Conservation (phyloP, 2,888 invertebrate species). For the Gnatocerus cornutus region DNA sequence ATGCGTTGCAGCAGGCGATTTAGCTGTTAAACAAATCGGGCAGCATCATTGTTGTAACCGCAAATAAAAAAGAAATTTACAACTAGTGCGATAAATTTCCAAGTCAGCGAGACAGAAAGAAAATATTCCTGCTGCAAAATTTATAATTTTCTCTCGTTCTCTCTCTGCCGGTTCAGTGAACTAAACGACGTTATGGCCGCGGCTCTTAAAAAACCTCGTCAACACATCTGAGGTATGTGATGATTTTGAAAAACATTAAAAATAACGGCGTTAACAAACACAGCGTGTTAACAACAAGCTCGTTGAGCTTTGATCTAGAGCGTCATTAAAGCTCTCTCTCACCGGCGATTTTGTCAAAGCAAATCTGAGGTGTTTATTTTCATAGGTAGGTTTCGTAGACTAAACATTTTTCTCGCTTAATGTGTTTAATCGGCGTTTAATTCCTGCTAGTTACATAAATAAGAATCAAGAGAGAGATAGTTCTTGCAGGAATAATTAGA, state of each 20-base stretch:
- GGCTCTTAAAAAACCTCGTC: not conserved
- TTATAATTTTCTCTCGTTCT: too few relatives aligned
- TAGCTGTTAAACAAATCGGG: too few relatives aligned
- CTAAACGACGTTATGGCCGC: too few relatives aligned
- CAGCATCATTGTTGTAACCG: too few relatives aligned
- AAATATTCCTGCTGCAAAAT: too few relatives aligned
- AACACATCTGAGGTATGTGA: not conserved
- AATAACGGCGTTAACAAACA: slow-evolving; percentile 11
- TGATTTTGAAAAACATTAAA: slow-evolving; percentile 16
- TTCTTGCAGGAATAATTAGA: slow-evolving; percentile 18
- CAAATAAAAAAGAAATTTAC: too few relatives aligned
- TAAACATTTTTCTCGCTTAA: slow-evolving; percentile 40
- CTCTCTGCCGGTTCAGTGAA: too few relatives aligned
- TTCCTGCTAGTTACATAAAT: slow-evolving; percentile 24
- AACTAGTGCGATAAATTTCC: too few relatives aligned
- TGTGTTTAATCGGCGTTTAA: slow-evolving; percentile 25
- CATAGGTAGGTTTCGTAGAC: slow-evolving; percentile 25
- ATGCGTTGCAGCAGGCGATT: too few relatives aligned
- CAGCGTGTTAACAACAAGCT: not conserved
- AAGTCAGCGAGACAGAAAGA: too few relatives aligned
- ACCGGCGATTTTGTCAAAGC: slow-evolving; percentile 38
- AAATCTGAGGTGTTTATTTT: slow-evolving; percentile 38
- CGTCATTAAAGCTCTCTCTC: slow-evolving; percentile 35
- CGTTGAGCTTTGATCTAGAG: slow-evolving; percentile 37
- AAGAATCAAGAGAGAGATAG: slow-evolving; percentile 9